Base-by-base conservation (phyloP, 2,113 vertebrate species). In the Trochalopteron elliotii region DNA sequence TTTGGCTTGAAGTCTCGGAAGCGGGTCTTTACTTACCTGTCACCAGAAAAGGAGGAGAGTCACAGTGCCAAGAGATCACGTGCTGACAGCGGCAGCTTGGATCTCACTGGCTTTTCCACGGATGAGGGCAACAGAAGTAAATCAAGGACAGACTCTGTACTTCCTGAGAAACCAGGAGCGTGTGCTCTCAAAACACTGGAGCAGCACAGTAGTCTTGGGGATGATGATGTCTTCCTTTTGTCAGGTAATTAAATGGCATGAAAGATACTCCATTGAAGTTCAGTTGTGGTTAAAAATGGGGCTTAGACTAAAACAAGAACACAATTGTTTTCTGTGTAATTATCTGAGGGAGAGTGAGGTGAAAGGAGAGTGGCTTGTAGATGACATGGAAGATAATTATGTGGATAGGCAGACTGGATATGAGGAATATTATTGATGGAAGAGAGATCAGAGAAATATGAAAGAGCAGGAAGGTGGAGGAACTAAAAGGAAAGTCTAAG, bases 1-100 rank as follows among this genome's bases (percentile, higher is more conserved):
- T 88, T 96, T 52, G 94, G 94, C 37, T n/a, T 97, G 75, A 95
- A 95, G 7, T 98, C 96, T 42, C 97, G 96, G 75, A 98, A 96
- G 75, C 94, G 97, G 16, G 70, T 44, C 50, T 83, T 97, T 27
- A 83, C 37, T 4, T 60, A 20, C 3, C 44, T 97, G 0, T 97
- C 96, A 2, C 89, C 96, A 16, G 70, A 96, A 44, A 96, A 95
- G 44, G 96, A 96, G 65, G 81, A 70, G 6, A 81, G 50, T 21
- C 25, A 2, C 1, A 33, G 39, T 42, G 56, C 81, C 27, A 98
- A 98, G 78, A 96, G 96, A 37, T 67, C 70, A 15, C 93, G 97
- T 16, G 16, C 42, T 69, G 80, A 61, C 14, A 60, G 53, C 15
- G 96, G 87, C 42, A 96, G 88, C 24, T 60, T 84, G 15, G 96